phyloP scores from a whole-genome alignment of 2,888 invertebrate species.

The Ennomos erosarius region DNA sequence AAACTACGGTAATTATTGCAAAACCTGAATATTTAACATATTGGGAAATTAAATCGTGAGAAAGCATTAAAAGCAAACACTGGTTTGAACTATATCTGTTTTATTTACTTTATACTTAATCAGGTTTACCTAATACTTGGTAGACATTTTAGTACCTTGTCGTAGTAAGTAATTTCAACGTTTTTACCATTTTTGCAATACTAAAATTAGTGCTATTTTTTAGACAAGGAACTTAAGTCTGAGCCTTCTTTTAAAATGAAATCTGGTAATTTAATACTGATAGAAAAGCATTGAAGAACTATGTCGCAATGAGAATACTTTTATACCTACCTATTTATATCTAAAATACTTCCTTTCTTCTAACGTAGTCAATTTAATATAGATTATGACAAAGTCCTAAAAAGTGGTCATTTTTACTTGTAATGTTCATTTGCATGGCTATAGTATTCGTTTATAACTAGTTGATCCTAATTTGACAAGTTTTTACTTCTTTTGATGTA shows the following conservation, averaged over 20 bases:
- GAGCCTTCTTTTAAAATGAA: too few relatives aligned
- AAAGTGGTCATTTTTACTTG: too few relatives aligned
- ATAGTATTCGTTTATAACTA: constrained; percentile 38
- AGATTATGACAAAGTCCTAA: constrained; percentile 19
- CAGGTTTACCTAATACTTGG: too few relatives aligned
- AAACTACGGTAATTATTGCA: constrained; percentile 31
- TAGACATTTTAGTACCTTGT: constrained; percentile 1
- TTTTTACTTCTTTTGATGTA: constrained; percentile 35
- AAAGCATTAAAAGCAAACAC: constrained; percentile 30
- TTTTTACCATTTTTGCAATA: too few relatives aligned
- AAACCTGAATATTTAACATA: constrained; percentile 28
- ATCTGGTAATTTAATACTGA: too few relatives aligned
- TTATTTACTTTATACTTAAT: constrained; percentile 11
- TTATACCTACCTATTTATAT: too few relatives aligned
- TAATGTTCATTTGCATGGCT: constrained; percentile 26
- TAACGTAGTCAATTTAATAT: neutral
- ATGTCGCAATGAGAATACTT: constrained; percentile 9
- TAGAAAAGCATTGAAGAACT: too few relatives aligned
- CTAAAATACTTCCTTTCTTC: neutral
- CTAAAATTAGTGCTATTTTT: too few relatives aligned
- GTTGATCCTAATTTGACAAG: constrained; percentile 42
- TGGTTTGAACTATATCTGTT: constrained; percentile 13
- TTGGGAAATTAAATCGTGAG: constrained; percentile 28
- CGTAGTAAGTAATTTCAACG: constrained; percentile 1
- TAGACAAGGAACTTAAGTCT: too few relatives aligned